Percentiles rank a stretch among this genome's conserved stretches.
These are phyloP conservation scores for rat (Rattus norvegicus) DNA, from an alignment of 2,113 vertebrate species.

Conservation along the genomic window GRCr8 NC_086028.1:25971001-25971500, in stretches of 20 bases:
- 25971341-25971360: background rate
- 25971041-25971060: background rate
- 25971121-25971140: background rate
- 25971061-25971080: background rate
- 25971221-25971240: background rate
- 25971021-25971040: background rate
- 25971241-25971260: background rate
- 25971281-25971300: background rate
- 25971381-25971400: background rate
- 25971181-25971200: background rate
- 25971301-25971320: background rate
- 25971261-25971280: background rate
- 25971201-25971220: no score
- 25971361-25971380: background rate
- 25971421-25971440: background rate
- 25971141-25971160: background rate
- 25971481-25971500: background rate
- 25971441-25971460: background rate
- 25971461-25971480: background rate
- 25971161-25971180: background rate
- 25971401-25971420: background rate
- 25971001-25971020: conserved; percentile 19
- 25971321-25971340: background rate
- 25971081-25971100: background rate
- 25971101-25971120: background rate